Percentiles rank a stretch among this genome's conserved stretches.
These are phyloP conservation scores for Scaptomyza hsui DNA, from an alignment of 1,140 invertebrate species.

Conservation along the genomic window DNA sequence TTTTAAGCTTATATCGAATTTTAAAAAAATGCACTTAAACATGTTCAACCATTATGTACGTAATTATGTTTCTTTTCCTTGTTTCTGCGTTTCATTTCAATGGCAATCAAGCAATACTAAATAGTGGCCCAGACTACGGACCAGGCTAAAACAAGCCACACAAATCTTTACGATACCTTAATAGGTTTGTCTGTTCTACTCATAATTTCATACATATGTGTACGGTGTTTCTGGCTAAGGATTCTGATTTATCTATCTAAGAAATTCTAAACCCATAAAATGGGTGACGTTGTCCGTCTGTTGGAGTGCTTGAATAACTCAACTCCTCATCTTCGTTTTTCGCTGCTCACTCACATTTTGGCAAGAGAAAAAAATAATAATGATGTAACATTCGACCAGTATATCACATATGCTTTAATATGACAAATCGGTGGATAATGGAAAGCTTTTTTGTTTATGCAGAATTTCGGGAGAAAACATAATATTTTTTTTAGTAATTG, in stretches of 20 bases:
- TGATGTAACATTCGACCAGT: too few relatives aligned
- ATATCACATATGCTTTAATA: too few relatives aligned
- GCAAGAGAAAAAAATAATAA: too few relatives aligned
- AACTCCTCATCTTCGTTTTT: too few relatives aligned
- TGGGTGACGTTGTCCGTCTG: too few relatives aligned
- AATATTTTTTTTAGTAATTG: too few relatives aligned
- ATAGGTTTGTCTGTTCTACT: slow-evolving; percentile 25
- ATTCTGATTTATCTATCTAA: slow-evolving; percentile 9
- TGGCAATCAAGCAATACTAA: slow-evolving; percentile 17
- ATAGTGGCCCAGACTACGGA: background rate
- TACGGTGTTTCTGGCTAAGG: slow-evolving; percentile 22
- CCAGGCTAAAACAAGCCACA: slow-evolving; percentile 33
- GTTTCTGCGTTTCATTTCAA: slow-evolving; percentile 41
- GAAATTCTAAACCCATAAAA: background rate
- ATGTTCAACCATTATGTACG: slow-evolving; percentile 30
- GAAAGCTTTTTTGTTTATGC: too few relatives aligned
- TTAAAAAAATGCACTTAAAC: slow-evolving; percentile 36
- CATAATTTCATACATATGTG: slow-evolving; percentile 32
- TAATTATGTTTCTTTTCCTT: slow-evolving; percentile 10
- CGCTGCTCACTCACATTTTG: too few relatives aligned
- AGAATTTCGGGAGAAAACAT: too few relatives aligned
- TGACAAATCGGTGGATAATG: too few relatives aligned
- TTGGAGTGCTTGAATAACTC: too few relatives aligned
- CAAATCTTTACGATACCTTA: slow-evolving; percentile 19
- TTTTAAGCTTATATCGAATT: slow-evolving; percentile 54